phyloP scores from a whole-genome alignment of 2,113 vertebrate genomes.

The Dipodomys spectabilis region DNA sequence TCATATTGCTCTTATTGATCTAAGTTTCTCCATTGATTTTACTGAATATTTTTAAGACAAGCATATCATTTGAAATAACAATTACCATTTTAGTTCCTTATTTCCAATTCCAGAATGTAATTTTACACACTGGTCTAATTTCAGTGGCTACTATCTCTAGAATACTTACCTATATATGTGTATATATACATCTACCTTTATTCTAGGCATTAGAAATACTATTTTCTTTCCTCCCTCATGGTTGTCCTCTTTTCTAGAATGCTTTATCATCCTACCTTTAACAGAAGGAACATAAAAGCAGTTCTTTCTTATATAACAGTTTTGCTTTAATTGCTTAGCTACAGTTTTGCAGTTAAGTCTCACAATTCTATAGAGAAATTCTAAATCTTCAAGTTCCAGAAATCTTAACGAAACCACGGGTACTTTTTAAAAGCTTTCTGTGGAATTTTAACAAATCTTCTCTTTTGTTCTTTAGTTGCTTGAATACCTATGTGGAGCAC shows the following conservation, averaged over 20 bases:
- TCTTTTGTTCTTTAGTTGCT: not conserved
- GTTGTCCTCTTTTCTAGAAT: not conserved
- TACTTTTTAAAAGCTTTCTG: not conserved
- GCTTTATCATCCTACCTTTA: not conserved
- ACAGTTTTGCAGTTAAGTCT: conserved; percentile 38
- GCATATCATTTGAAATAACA: not conserved
- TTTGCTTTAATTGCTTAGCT: not conserved
- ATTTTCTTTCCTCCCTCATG: not conserved
- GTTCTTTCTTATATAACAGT: not conserved
- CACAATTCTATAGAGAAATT: not conserved
- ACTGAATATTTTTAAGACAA: not conserved
- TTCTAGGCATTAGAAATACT: not conserved
- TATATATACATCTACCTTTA: not conserved
- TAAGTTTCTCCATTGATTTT: not conserved
- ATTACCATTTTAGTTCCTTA: not conserved
- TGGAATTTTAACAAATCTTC: not conserved
- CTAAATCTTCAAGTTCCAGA: not conserved
- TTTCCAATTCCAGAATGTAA: conserved; percentile 14
- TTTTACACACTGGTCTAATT: conserved; percentile 20
- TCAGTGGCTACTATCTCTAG: not conserved
- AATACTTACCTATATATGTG: not conserved
- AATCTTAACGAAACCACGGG: not conserved
- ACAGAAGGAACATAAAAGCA: not conserved
- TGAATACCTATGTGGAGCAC: not conserved
- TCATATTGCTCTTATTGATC: not conserved